Base-by-base conservation (phyloP, 2,113 vertebrate species). In the Muntiacus reevesi region DNA sequence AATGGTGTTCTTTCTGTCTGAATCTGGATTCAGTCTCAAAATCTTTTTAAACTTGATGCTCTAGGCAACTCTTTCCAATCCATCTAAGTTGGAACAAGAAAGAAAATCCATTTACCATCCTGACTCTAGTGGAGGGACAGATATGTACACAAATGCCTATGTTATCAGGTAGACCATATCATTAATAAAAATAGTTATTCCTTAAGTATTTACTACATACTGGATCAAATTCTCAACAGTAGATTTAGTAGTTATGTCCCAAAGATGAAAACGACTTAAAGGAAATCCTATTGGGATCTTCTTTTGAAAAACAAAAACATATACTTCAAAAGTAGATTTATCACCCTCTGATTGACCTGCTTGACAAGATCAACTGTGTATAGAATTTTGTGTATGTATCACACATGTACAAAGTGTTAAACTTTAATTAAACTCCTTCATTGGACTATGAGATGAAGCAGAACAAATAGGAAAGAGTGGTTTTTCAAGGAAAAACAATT, bases 181-280 rank as follows among this genome's bases (percentile, higher is more conserved):
- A 88, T 88, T 40, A 88, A 91, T 52, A 97, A 97, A 97, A 98
- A 94, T 43, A 85, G 83, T 52, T 59, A 90, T 96, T 95, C 76
- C 54, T 95, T 86, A 91, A 91, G 43, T 92, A 97, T 84, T 89
- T 95, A 76, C 59, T 94, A 86, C 45, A 60, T 78, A 36, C 59
- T 92, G 71, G 96, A 67, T 86, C 76, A 81, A 95, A 57, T 96
- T 94, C 84, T 95, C 59, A 86, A 64, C 30, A 96, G 81, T 60
- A 23, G 64, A 90, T 87, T 59, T 89, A 25, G 28, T 74, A 90
- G 12, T 30, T 64, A 36, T 89, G 45, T 62, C 62, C 62, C 94
- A 27, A 12, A 86, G 79, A 93, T 84, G 21, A 93, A 94, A 83
- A 21, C 30, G 85, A 88, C 87, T 88, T 97, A 79, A 81, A 71